phyloP scores from a whole-genome alignment of 2,888 invertebrate genomes.

The Lapara coniferarum region DNA sequence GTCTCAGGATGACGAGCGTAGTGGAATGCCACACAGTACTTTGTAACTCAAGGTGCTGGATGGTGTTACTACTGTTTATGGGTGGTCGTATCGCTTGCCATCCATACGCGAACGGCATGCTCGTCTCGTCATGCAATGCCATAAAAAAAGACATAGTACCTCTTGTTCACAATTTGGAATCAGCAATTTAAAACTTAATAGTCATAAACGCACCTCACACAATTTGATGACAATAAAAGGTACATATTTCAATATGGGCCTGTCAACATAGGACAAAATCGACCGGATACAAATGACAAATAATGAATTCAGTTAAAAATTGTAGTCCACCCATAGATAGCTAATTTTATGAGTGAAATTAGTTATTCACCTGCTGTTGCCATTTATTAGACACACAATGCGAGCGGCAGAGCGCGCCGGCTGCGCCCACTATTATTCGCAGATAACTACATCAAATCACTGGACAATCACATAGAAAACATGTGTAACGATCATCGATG shows the following conservation, averaged over 20 bases:
- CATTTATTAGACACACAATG: constrained; percentile 81
- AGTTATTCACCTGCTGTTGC: constrained; percentile 83
- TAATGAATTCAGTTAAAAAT: constrained; percentile 57
- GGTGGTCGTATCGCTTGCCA: too few relatives aligned
- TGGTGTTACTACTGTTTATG: too few relatives aligned
- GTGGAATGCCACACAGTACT: too few relatives aligned
- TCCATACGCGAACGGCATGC: too few relatives aligned
- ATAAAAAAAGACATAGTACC: too few relatives aligned
- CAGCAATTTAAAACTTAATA: too few relatives aligned
- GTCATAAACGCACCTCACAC: too few relatives aligned
- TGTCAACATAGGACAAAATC: constrained; percentile 64
- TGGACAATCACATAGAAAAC: constrained; percentile 45
- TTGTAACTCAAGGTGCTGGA: too few relatives aligned
- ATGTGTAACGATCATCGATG: background rate
- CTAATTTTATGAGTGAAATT: constrained; percentile 83
- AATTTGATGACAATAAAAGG: background rate
- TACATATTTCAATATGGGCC: constrained; percentile 46
- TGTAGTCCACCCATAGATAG: constrained; percentile 80
- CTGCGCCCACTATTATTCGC: constrained; percentile 75
- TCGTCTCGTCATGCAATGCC: too few relatives aligned
- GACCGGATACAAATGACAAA: constrained; percentile 48
- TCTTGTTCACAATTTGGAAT: too few relatives aligned
- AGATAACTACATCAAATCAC: constrained; percentile 64
- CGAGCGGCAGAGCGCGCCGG: constrained; percentile 64
- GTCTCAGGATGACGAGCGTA: too few relatives aligned